Base-by-base conservation (phyloP, 2,113 vertebrate species). In the Sitta europaea region DNA sequence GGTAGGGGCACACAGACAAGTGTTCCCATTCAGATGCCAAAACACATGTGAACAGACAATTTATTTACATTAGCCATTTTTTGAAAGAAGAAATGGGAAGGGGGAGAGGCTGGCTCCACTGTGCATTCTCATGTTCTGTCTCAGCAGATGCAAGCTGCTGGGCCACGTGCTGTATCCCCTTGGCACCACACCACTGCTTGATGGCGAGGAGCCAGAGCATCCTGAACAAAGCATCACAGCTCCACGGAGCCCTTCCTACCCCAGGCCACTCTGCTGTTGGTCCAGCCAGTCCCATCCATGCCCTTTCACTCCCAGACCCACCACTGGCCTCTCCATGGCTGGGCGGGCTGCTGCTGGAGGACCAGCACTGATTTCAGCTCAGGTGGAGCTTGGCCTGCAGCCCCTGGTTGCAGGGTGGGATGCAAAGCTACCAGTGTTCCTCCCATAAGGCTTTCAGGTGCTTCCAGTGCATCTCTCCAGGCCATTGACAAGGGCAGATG, bases 41-140 rank as follows among this genome's bases (percentile, higher is more conserved):
- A 86, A 92, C 76, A 76, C 58, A 61, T 4, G 59, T 57, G 92
- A 94, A 68, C 65, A 68, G 94, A 95, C 74, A 96, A 95, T 92
- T 95, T 96, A 95, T 96, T 97, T 97, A 96, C 93, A 76, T 92
- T 90, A 95, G 80, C 78, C 66, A 62, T 73, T 95, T 95, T 93
- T 2, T 88, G 84, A 81, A 95, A 96, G 58, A 92, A 90, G 73
- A 89, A 93, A 59, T 33, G 40, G 67, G 63, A 93, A 87, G 40
- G 47, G 51, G 47, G 40, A 79, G 67, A 86, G 36, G 47, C 59
- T 80, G 87, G 38, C 40, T 95, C 82, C 71, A 9, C 89, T 88
- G 90, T 40, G 92, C 79, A 93, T 89, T 93, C 91, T 93, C 79
- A 40, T 43, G 70, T 38, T 86, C 81, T 89, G 72, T 38, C 63